Conservation (phyloP, 30 jellyfish, hydroid and myxozoan species). For the Hydractinia echinata region DNA sequence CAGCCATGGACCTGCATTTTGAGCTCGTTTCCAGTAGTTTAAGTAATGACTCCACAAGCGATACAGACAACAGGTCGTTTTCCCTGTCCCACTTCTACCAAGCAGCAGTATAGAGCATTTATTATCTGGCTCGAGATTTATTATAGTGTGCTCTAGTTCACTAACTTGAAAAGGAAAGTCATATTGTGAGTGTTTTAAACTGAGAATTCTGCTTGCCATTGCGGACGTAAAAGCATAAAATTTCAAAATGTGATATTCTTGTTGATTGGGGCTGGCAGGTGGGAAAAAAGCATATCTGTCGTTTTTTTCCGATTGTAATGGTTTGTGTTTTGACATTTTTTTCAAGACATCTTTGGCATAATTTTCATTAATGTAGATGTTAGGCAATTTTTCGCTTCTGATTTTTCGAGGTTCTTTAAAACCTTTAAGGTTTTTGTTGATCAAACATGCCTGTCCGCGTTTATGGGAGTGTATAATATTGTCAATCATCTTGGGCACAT, state of each 20-base stretch:
- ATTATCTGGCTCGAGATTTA: conserved; percentile 43
- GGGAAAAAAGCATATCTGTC: conserved; percentile 49
- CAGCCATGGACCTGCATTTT: conserved; percentile 59
- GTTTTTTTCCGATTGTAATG: conserved; percentile 16
- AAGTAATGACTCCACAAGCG: conserved; percentile 67
- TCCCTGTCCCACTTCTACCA: conserved; percentile 96
- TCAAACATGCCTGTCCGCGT: conserved; percentile 56
- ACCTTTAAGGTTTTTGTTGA: conserved; percentile 31
- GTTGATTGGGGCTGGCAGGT: conserved; percentile 69
- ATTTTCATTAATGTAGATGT: conserved; percentile 2
- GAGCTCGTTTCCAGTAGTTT: conserved; percentile 74
- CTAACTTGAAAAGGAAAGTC: conserved; percentile 81
- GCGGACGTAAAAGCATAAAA: conserved; percentile 59
- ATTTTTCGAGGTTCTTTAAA: neutral
- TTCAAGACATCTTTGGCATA: neutral
- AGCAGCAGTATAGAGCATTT: conserved; percentile 57
- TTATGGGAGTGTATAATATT: conserved; percentile 45
- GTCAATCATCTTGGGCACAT: conserved; percentile 42
- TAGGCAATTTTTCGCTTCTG: neutral
- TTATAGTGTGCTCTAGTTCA: conserved; percentile 53
- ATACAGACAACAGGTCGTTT: conserved; percentile 84
- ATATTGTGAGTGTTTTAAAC: conserved; percentile 8
- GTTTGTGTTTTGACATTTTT: neutral
- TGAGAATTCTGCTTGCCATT: conserved; percentile 52
- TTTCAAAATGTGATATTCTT: conserved; percentile 59